Conservation (phyloP, 2,888 invertebrate species). For the Athrips mouffetella region DNA sequence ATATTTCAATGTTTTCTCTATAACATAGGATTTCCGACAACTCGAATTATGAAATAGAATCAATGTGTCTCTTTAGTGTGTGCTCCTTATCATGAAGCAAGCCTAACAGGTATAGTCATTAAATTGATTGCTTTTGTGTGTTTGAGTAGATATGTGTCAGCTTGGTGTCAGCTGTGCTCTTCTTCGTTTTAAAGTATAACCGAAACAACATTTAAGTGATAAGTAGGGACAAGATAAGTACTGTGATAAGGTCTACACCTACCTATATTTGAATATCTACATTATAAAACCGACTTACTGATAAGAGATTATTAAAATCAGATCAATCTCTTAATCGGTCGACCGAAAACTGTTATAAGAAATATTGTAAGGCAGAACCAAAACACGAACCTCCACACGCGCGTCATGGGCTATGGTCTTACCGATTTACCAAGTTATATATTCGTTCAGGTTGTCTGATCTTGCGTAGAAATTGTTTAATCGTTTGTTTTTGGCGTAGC, state of each 20-base stretch:
- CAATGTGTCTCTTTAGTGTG: no score
- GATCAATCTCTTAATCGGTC: conserved; percentile 23
- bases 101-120: no score
- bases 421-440: conserved; percentile 21
- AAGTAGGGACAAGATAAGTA: no score
- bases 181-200: no score
- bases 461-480: conserved; percentile 11
- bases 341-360: conserved; percentile 18
- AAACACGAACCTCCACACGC: conserved; percentile 33
- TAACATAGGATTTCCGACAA: background rate
- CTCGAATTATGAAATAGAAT: background rate
- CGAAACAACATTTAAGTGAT: no score
- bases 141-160: no score
- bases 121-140: no score
- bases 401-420: conserved; percentile 27
- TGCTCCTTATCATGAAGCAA: no score
- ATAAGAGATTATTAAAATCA: conserved; percentile 11
- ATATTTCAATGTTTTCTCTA: background rate
- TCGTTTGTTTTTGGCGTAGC: conserved; percentile 26
- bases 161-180: no score
- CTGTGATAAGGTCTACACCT: no score
- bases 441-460: conserved; percentile 19
- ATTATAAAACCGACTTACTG: background rate
- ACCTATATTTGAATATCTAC: background rate
- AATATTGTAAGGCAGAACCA: conserved; percentile 11